phyloP scores from a whole-genome alignment of 2,888 invertebrate species.

The Corbicula japonica region DNA sequence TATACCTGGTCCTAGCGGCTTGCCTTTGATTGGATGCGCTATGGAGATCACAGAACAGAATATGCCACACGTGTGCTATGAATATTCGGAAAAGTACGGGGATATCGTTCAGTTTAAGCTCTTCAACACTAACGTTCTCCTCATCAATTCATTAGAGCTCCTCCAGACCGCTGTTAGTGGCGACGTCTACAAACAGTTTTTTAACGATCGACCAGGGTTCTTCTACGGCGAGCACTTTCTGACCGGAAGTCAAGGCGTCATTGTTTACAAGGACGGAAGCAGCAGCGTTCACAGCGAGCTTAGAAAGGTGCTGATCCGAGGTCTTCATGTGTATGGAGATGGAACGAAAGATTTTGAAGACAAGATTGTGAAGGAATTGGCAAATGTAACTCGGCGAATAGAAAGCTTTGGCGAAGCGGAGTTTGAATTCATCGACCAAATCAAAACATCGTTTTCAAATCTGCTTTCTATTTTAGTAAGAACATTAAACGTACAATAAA shows the following conservation, averaged over 20 bases:
- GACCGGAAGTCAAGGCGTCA: not conserved
- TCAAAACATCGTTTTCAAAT: conserved; percentile 26
- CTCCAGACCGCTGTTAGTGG: too few species aligned
- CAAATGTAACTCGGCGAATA: not conserved
- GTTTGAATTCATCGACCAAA: conserved; percentile 9
- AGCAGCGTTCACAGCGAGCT: conserved; percentile 4
- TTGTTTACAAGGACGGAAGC: not conserved
- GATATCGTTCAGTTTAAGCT: conserved; percentile 4
- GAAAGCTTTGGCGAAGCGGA: not conserved
- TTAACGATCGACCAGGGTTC: not conserved
- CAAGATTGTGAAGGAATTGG: not conserved
- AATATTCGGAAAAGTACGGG: conserved; percentile 12
- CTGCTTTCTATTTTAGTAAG: conserved; percentile 27
- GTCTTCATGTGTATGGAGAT: conserved; percentile 30
- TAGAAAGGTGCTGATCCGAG: conserved; percentile 13
- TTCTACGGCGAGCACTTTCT: conserved; percentile 7
- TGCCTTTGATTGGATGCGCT: not conserved
- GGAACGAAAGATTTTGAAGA: conserved; percentile 34
- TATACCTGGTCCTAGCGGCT: conserved; percentile 2
- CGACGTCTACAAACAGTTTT: too few species aligned
- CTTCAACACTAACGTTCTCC: not conserved
- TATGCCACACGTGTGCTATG: conserved; percentile 9
- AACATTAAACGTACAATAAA: too few species aligned
- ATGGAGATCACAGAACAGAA: conserved; percentile 9
- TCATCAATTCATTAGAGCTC: not conserved